Evolutionary conservation across 2,113 vertebrate genomes (phyloP), one percentile per base, ranked within the genome.

Genomic region (Numida meleagris): DNA sequence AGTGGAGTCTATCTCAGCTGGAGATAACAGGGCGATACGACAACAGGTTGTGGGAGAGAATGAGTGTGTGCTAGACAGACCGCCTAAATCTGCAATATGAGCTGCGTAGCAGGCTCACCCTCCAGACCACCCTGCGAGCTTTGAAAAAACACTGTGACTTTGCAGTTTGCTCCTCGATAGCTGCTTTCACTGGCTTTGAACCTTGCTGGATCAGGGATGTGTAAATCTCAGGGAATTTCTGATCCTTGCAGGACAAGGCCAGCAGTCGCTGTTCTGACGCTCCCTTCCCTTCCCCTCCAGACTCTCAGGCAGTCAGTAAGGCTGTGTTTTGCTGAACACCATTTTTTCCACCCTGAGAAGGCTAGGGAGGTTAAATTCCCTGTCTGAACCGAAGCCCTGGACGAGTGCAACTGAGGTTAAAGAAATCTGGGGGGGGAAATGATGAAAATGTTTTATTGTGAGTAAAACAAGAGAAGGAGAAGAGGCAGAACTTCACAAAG

Each of bases 351-450:
- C 76, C 70, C 90, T 91, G 86, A 66, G 82, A 94, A 93, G 90
- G 34, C 23, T 51, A 16, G 14, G 51, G 76, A 96, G 76, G 76
- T 94, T 90, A 75, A 95, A 78, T 80, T 90, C 91, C 57, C 48
- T 6, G 24, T 79, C 94, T 95, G 93, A 94, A 91, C 76, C 50
- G 48, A 86, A 94, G 94, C 89, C 88, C 80, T 95, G 73, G 57
- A 57, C 10, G 93, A 75, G 94, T 95, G 96, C 88, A 96, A 93
- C 76, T 88, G 76, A 95, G 95, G 93, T 89, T 94, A 94, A 45
- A 95, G 94, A 91, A 95, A 93, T 81, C 90, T 23, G 57, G 88
- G 66, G 91, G 93, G 80, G 89, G 92, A 96, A 96, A 95, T 96
- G 90, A 95, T 70, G 92, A 94, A 86, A 78, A 86, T 34, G 58